These are phyloP conservation scores for Campylorhamphus procurvoides DNA, from an alignment of 2,113 vertebrate species.

Conservation along the genomic window DNA sequence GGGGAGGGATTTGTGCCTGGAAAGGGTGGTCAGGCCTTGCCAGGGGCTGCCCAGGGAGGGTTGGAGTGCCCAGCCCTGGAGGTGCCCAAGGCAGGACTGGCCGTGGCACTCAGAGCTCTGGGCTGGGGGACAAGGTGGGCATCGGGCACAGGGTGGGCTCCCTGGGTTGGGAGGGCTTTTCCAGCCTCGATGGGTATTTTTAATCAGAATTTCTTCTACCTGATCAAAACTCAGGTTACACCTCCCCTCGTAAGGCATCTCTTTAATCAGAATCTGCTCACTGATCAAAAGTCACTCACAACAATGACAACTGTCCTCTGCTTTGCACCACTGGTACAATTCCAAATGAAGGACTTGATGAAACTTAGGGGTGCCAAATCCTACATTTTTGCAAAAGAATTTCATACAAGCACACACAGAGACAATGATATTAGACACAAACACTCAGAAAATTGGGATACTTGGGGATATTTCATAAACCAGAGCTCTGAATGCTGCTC, in stretches of 20 bases:
- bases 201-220: not conserved
- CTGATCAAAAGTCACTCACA: not conserved
- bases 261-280: not conserved
- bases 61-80: not conserved
- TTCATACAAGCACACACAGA: not conserved
- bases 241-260: not conserved
- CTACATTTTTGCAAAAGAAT: not conserved
- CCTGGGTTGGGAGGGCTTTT: not conserved
- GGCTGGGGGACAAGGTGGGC: not conserved
- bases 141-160: not conserved
- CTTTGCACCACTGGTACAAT: not conserved
- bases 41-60: not conserved
- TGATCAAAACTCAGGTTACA: not conserved
- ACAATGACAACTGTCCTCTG: not conserved
- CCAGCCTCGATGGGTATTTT: not conserved
- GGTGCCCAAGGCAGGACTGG: not conserved
- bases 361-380: not conserved
- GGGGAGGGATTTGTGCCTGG: not conserved
- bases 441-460: not conserved
- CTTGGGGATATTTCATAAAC: accelerated
- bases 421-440: accelerated
- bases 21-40: too few relatives aligned
- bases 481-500: not conserved
- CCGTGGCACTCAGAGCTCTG: not conserved
- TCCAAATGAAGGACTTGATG: not conserved